These are phyloP conservation scores for Cladopsammia gracilis DNA, from an alignment of 64 coral and sea anemone genomes.

Conservation along the genomic window DNA sequence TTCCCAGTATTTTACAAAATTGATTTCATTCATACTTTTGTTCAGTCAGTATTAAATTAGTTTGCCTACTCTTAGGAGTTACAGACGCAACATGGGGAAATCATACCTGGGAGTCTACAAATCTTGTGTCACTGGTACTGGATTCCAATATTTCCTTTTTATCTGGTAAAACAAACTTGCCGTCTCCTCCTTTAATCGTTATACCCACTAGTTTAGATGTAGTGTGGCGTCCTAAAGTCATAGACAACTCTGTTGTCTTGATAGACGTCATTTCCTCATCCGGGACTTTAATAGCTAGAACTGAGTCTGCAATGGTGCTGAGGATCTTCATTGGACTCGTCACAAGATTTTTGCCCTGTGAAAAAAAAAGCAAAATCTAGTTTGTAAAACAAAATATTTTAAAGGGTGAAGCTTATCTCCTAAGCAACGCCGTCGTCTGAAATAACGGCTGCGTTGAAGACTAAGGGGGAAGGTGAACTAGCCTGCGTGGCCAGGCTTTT, in stretches of 20 bases:
- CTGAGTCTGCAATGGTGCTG: background rate
- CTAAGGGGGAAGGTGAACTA: too few species aligned
- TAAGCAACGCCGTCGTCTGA: too few species aligned
- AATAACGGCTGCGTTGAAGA: too few species aligned
- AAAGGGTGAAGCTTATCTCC: too few species aligned
- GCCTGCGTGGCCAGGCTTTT: too few species aligned
- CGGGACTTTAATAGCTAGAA: background rate
- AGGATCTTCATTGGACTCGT: background rate
- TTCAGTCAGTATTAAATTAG: too few species aligned
- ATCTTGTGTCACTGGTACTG: background rate
- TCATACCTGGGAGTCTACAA: constrained; percentile 23
- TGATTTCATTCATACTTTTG: too few species aligned
- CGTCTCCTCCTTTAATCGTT: background rate
- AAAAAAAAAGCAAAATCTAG: too few species aligned
- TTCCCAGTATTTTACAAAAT: too few species aligned
- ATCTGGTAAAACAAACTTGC: constrained; percentile 13
- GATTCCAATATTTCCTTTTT: background rate
- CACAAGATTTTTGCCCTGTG: background rate
- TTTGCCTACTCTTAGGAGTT: too few species aligned
- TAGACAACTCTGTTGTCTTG: background rate
- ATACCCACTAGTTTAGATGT: background rate
- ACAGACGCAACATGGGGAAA: too few species aligned
- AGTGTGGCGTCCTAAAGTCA: constrained; percentile 18
- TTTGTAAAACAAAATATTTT: too few species aligned
- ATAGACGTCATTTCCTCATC: constrained; percentile 17